Evolutionary conservation across 1,140 invertebrate species (phyloP).

Genomic region (Ips typographus): DNA sequence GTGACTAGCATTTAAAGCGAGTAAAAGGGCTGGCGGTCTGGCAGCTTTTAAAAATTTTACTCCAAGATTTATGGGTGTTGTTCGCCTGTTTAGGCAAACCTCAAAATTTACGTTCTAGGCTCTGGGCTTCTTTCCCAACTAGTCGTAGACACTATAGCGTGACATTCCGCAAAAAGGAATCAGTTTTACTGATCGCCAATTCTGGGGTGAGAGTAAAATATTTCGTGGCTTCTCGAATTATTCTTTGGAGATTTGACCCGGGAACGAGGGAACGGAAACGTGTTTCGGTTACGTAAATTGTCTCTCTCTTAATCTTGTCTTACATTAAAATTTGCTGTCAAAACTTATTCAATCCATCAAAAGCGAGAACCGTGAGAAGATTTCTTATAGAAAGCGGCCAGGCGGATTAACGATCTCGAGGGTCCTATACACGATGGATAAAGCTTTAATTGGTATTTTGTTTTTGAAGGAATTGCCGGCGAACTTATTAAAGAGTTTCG

Average conservation of each 20-base stretch:
- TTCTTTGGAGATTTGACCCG: conserved; percentile 25
- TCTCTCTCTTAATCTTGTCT: conserved; percentile 17
- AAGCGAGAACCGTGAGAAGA: conserved; percentile 22
- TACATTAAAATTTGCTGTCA: conserved; percentile 27
- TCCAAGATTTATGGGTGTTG: conserved; percentile 9
- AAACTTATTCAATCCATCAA: conserved; percentile 31
- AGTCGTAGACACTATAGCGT: no score
- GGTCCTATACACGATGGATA: background rate
- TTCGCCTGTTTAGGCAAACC: conserved; percentile 7
- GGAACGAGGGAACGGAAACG: conserved; percentile 13
- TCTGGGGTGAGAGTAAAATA: conserved; percentile 9
- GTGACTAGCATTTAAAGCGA: conserved; percentile 26
- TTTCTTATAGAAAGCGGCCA: conserved; percentile 13
- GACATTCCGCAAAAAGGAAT: no score
- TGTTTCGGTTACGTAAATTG: conserved; percentile 23
- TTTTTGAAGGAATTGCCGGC: background rate
- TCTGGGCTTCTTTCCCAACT: background rate
- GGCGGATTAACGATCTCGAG: conserved; percentile 1
- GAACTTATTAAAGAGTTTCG: no score
- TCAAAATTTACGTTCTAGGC: background rate
- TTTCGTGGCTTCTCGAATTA: conserved; percentile 20
- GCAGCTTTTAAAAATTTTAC: conserved; percentile 22
- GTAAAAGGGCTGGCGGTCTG: conserved; percentile 11
- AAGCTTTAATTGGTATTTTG: background rate
- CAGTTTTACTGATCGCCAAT: background rate